Conservation (phyloP, 2,888 invertebrate species). For the Chymomyza procnemis region DNA sequence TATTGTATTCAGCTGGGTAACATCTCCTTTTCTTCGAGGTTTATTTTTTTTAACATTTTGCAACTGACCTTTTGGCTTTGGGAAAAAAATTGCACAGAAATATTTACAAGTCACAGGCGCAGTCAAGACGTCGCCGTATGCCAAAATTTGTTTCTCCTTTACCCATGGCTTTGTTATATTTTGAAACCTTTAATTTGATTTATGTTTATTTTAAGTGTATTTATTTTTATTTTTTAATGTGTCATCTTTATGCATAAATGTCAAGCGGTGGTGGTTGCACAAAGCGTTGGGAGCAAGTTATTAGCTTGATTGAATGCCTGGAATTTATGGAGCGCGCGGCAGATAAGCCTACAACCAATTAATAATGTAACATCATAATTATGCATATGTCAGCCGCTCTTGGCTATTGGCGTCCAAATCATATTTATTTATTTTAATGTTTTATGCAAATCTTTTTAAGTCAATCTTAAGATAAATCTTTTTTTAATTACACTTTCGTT, state of each 20-base stretch:
- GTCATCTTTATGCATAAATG: slow-evolving; percentile 51
- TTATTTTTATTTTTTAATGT: neutral
- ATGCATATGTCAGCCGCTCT: neutral
- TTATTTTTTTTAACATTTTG: slow-evolving; percentile 16
- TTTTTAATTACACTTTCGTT: neutral
- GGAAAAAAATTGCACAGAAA: slow-evolving; percentile 43
- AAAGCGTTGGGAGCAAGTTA: neutral
- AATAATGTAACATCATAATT: neutral
- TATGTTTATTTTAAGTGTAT: neutral
- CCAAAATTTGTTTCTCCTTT: neutral
- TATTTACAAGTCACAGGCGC: slow-evolving; percentile 19
- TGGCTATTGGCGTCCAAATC: neutral
- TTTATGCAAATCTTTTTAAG: neutral
- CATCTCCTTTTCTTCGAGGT: slow-evolving; percentile 20
- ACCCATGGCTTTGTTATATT: slow-evolving; percentile 47
- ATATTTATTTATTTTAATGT: neutral
- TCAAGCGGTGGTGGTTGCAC: slow-evolving; percentile 49
- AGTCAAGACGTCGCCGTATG: slow-evolving; percentile 22
- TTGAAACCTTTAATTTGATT: neutral
- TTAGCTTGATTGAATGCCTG: neutral
- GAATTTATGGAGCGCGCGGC: neutral
- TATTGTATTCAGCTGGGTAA: slow-evolving; percentile 46
- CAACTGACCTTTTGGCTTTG: slow-evolving; percentile 58
- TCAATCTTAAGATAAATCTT: neutral
- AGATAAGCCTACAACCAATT: neutral